Evolutionary conservation across 1,140 invertebrate species (phyloP).

Genomic region (Drosophila trapezifrons): DNA sequence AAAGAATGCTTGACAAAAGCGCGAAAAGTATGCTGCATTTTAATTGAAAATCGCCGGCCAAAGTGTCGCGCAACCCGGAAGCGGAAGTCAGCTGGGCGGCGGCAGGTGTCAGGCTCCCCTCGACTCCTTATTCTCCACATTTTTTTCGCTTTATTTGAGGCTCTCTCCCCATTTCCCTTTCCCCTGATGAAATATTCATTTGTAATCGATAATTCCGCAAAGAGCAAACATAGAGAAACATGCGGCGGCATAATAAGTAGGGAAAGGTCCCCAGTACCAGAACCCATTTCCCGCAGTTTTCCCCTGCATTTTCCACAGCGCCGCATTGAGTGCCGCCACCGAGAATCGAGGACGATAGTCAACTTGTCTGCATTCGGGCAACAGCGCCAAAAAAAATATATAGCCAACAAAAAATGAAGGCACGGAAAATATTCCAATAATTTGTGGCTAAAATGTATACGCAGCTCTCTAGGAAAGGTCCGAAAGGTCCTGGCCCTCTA

Average conservation of each 20-base stretch:
- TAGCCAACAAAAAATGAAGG: neutral
- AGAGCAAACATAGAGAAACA: constrained; percentile 56
- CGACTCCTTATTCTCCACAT: neutral
- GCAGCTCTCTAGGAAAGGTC: constrained; percentile 27
- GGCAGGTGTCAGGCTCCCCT: constrained; percentile 34
- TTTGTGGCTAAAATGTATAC: constrained; percentile 65
- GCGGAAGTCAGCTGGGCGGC: constrained; percentile 46
- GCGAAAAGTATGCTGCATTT: constrained; percentile 67
- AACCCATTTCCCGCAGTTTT: neutral
- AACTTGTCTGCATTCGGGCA: constrained; percentile 62
- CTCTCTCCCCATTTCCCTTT: constrained; percentile 17
- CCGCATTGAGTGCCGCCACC: constrained; percentile 64
- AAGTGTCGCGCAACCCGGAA: constrained; percentile 55
- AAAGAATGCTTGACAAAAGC: constrained; percentile 16
- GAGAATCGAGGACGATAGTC: constrained; percentile 72
- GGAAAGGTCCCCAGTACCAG: constrained; percentile 31
- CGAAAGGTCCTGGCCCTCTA: constrained; percentile 13
- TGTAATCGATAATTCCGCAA: constrained; percentile 81
- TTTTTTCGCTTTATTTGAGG: neutral
- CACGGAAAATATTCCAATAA: constrained; percentile 59
- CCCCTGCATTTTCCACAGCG: constrained; percentile 23
- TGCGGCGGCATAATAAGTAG: constrained; percentile 75
- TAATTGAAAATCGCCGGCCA: constrained; percentile 61
- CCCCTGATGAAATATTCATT: constrained; percentile 81
- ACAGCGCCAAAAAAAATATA: constrained; percentile 12